Evolutionary conservation across 2,113 vertebrate species (phyloP).

Genomic region (Peromyscus maniculatus): DNA sequence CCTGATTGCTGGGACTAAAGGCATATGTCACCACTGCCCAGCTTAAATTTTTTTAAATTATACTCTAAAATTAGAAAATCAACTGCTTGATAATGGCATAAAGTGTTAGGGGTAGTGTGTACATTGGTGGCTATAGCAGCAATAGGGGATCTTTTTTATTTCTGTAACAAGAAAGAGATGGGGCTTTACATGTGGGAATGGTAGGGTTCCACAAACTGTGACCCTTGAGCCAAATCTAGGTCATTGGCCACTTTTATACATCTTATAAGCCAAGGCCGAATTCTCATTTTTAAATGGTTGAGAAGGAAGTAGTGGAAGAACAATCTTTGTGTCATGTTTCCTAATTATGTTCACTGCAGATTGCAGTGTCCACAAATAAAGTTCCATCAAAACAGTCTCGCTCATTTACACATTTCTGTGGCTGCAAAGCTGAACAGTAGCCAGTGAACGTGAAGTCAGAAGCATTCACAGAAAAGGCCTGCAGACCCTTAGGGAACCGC

Average conservation of each 20-base stretch:
- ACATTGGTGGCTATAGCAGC: neutral
- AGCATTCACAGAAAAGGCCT: constrained; percentile 9
- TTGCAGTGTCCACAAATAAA: neutral
- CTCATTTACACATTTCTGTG: neutral
- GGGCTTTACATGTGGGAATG: neutral
- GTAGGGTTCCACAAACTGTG: neutral
- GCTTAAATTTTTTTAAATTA: neutral
- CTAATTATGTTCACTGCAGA: neutral
- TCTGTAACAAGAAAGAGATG: neutral
- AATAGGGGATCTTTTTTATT: neutral
- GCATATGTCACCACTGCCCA: neutral
- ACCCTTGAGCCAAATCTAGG: neutral
- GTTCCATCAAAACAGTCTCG: neutral
- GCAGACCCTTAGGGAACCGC: neutral
- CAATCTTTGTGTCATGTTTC: neutral
- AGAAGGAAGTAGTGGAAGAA: neutral
- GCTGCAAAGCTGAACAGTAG: neutral
- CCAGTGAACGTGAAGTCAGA: neutral
- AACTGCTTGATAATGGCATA: neutral
- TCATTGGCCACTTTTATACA: neutral
- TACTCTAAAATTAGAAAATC: constrained; percentile 36
- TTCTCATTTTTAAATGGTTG: constrained; percentile 47
- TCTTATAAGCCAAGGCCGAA: neutral
- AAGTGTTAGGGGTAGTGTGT: neutral
- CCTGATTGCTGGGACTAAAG: neutral